These are phyloP conservation scores for Vultur gryphus DNA, from an alignment of 2,797 vertebrate species.

Conservation along the genomic window DNA sequence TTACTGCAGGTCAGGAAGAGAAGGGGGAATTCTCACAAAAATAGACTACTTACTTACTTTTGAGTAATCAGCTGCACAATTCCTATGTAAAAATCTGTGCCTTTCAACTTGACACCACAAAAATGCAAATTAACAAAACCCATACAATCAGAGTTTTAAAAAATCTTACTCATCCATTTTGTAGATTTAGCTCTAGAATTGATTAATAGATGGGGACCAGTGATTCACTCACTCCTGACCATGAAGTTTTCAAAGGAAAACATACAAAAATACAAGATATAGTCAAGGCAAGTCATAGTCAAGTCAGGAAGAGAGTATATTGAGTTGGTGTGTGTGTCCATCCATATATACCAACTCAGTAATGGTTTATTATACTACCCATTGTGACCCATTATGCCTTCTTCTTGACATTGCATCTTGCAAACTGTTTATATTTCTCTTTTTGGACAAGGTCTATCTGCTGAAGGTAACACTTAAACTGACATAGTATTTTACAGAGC, in stretches of 20 bases:
- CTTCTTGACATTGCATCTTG: background rate
- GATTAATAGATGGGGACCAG: background rate
- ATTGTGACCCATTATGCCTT: background rate
- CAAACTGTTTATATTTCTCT: background rate
- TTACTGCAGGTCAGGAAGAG: background rate
- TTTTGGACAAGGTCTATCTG: background rate
- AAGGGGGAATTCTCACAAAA: background rate
- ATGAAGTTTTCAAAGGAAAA: background rate
- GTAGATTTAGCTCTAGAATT: background rate
- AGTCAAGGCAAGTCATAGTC: background rate
- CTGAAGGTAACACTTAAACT: conserved; percentile 37
- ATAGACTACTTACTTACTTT: background rate
- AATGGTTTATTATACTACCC: background rate
- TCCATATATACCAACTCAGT: background rate
- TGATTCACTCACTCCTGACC: background rate
- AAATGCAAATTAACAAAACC: background rate
- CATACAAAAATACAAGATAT: background rate
- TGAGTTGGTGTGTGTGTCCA: background rate
- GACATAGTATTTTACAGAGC: conserved; percentile 12
- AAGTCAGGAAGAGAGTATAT: background rate
- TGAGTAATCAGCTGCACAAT: background rate
- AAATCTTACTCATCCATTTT: background rate
- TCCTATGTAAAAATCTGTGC: background rate
- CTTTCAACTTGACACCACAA: background rate
- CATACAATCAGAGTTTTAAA: background rate